Percentiles rank a stretch among this genome's conserved stretches.
Conservation (phyloP, 2,888 invertebrate genomes). For the Caenorhabditis becei region DNA sequence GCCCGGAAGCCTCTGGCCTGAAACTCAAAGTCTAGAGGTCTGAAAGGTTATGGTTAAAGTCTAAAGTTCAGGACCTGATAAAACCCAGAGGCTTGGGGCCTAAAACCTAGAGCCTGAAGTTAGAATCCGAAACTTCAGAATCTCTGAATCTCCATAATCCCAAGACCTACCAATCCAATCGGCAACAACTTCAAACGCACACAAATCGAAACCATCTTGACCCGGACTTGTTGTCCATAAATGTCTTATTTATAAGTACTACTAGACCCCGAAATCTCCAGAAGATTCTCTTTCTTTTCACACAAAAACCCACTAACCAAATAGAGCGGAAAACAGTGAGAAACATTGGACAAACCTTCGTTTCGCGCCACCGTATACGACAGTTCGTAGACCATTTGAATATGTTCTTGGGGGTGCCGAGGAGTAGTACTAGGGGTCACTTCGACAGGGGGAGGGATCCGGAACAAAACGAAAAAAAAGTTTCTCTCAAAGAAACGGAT, state of each 20-base stretch:
- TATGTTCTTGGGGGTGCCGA: not conserved
- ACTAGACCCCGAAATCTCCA: not conserved
- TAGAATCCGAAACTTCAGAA: too few species aligned
- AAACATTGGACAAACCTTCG: slow-evolving; percentile 43
- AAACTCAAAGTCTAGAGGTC: too few species aligned
- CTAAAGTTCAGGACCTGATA: too few species aligned
- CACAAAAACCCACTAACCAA: not conserved
- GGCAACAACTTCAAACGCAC: too few species aligned
- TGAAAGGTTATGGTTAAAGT: too few species aligned
- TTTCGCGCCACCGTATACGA: slow-evolving; percentile 46
- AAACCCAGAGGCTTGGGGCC: too few species aligned
- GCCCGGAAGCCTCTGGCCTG: too few species aligned
- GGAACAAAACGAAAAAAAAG: slow-evolving; percentile 15
- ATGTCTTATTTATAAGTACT: not conserved
- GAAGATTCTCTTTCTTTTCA: not conserved
- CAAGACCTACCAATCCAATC: too few species aligned
- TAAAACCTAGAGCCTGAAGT: too few species aligned
- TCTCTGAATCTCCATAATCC: too few species aligned
- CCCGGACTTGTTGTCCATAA: not conserved
- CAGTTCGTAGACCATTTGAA: slow-evolving; percentile 50
- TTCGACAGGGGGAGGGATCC: slow-evolving; percentile 15
- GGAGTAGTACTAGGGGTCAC: slow-evolving; percentile 7
- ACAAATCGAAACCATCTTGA: not conserved
- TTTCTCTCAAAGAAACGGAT: not conserved
- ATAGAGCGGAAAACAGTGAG: slow-evolving; percentile 8